Conservation (phyloP, 1,140 invertebrate genomes). For the Heliconius eleuchia region DNA sequence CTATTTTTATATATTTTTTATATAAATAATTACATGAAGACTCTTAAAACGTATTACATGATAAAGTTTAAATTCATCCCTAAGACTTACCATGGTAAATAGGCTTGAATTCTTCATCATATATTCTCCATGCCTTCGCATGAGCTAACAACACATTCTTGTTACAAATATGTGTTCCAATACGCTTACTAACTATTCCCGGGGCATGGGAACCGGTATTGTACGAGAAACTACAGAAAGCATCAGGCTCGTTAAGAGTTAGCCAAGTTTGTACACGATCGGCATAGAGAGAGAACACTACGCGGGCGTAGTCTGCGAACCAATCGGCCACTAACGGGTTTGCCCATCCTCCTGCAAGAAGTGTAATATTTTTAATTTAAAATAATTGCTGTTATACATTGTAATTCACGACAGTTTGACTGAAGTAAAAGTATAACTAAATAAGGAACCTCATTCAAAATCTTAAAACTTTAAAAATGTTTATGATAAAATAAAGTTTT, state of each 20-base stretch:
- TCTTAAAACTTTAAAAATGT: background rate
- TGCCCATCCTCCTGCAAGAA: background rate
- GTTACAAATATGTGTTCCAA: background rate
- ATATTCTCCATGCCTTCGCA: slow-evolving; percentile 83
- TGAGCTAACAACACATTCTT: slow-evolving; percentile 72
- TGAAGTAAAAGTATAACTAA: too few relatives aligned
- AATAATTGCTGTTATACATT: too few relatives aligned
- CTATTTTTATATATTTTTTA: too few relatives aligned
- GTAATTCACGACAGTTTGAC: too few relatives aligned
- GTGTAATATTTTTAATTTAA: too few relatives aligned
- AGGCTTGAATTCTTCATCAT: slow-evolving; percentile 57
- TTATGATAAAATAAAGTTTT: background rate
- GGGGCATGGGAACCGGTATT: slow-evolving; percentile 36
- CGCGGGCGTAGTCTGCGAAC: background rate
- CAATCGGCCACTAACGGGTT: slow-evolving; percentile 78
- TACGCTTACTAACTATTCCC: background rate
- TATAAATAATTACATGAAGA: too few relatives aligned
- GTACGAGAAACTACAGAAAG: slow-evolving; percentile 81
- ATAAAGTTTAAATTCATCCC: too few relatives aligned
- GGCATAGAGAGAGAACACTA: slow-evolving; percentile 49
- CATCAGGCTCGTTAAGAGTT: slow-evolving; percentile 85
- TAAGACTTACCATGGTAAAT: slow-evolving; percentile 58
- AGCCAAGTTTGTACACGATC: slow-evolving; percentile 84
- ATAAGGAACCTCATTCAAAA: too few relatives aligned
- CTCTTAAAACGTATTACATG: too few relatives aligned